Percentiles rank a stretch among this genome's conserved stretches.
phyloP scores from a whole-genome alignment of 2,888 invertebrate genomes.

The Polydrusus tereticollis region DNA sequence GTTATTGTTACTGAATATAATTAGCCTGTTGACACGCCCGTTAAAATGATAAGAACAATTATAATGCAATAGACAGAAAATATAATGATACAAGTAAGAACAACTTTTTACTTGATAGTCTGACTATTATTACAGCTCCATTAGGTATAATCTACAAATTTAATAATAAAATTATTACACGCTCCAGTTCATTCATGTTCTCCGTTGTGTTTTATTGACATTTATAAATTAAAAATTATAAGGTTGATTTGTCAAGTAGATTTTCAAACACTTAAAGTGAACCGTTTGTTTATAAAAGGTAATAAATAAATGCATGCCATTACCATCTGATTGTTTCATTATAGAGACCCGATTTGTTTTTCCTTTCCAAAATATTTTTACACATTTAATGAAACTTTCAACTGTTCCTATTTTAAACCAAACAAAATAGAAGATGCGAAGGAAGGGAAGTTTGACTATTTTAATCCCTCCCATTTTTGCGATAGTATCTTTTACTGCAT shows the following conservation, averaged over 20 bases:
- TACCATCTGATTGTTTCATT: too few species aligned
- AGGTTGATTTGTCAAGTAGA: background rate
- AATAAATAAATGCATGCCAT: background rate
- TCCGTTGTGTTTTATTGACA: constrained; percentile 14
- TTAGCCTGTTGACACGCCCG: constrained; percentile 33
- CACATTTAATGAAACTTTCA: too few species aligned
- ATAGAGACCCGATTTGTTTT: too few species aligned
- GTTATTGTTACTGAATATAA: constrained; percentile 25
- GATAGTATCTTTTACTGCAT: too few species aligned
- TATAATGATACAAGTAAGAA: background rate
- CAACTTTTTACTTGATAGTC: background rate
- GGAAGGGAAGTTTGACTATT: too few species aligned
- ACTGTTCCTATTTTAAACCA: too few species aligned
- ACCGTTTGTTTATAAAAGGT: background rate
- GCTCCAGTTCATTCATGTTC: constrained; percentile 42
- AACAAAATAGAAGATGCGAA: too few species aligned
- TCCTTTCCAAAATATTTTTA: too few species aligned
- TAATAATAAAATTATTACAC: constrained; percentile 42
- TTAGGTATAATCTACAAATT: constrained; percentile 26
- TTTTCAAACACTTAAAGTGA: background rate
- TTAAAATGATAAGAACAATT: constrained; percentile 23
- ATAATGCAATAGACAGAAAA: constrained; percentile 11
- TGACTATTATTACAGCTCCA: constrained; percentile 23
- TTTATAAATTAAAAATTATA: constrained; percentile 21
- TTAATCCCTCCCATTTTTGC: too few species aligned